A percentile compares a stretch with the other conserved stretches of the same genome.
phyloP scores from a whole-genome alignment of 2,797 vertebrate genomes.

The Catharus ustulatus region DNA sequence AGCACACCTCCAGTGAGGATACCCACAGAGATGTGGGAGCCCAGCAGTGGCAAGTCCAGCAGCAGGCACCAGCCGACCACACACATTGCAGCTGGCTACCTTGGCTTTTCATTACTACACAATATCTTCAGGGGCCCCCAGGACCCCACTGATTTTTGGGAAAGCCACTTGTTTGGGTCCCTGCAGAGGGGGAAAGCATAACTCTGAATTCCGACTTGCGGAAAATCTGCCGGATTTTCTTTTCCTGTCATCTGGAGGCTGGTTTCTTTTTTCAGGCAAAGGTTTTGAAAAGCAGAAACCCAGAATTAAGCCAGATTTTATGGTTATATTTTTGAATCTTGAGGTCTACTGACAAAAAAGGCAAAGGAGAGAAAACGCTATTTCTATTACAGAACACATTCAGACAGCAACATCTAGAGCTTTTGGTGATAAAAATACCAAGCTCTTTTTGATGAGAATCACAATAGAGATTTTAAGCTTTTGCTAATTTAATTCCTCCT shows the following conservation, averaged over 20 bases:
- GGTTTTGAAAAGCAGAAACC: background rate
- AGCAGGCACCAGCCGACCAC: background rate
- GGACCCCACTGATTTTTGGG: background rate
- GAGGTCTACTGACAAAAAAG: background rate
- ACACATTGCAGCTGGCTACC: background rate
- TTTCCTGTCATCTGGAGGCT: background rate
- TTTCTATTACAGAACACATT: background rate
- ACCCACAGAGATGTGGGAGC: background rate
- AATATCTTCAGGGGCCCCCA: background rate
- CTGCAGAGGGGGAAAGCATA: rapidly evolving
- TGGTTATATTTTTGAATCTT: background rate
- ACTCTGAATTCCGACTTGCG: background rate
- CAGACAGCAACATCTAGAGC: background rate
- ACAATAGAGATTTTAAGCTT: background rate
- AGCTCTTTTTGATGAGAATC: background rate
- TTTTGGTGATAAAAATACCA: background rate
- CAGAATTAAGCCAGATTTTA: background rate
- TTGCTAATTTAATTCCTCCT: slow-evolving; percentile 11
- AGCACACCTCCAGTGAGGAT: background rate
- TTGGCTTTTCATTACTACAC: rapidly evolving
- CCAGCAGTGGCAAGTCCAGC: background rate
- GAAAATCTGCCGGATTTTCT: background rate
- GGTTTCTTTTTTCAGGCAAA: background rate
- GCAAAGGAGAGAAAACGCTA: background rate
- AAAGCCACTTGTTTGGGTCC: background rate